Percentiles rank a stretch among this genome's conserved stretches.
Conservation (phyloP, 2,797 vertebrate genomes). For the Huso huso region DNA sequence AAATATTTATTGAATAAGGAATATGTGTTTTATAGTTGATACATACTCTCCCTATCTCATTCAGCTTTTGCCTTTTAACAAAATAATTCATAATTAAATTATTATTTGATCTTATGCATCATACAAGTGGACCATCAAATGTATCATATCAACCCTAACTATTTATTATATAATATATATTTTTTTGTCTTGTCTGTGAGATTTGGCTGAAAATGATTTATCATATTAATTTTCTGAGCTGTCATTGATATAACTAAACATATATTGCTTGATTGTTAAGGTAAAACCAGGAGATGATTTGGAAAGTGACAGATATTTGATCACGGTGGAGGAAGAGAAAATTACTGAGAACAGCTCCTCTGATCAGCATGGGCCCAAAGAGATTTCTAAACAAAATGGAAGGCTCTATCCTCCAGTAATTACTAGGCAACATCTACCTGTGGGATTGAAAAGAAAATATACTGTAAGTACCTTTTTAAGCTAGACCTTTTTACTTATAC, state of each 20-base stretch:
- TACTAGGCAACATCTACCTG: constrained; percentile 33
- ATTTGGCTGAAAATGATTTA: not conserved
- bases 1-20: no score
- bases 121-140: no score
- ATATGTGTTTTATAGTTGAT: no score
- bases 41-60: no score
- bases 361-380: constrained; percentile 9
- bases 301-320: constrained; percentile 60
- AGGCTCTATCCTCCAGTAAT: constrained; percentile 12
- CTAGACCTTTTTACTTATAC: not conserved
- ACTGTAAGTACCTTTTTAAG: constrained; percentile 35
- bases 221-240: not conserved
- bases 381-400: constrained; percentile 8
- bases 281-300: constrained; percentile 55
- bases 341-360: constrained; percentile 13
- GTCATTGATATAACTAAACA: not conserved
- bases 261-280: constrained; percentile 29
- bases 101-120: no score
- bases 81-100: no score
- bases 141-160: no score
- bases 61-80: no score
- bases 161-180: no score
- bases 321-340: constrained; percentile 53
- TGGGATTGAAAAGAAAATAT: constrained; percentile 57
- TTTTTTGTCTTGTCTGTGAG: not conserved